A percentile compares a stretch with the other conserved stretches of the same genome.
Conservation (phyloP, 2,888 invertebrate genomes). For the Eupithecia subfuscata region DNA sequence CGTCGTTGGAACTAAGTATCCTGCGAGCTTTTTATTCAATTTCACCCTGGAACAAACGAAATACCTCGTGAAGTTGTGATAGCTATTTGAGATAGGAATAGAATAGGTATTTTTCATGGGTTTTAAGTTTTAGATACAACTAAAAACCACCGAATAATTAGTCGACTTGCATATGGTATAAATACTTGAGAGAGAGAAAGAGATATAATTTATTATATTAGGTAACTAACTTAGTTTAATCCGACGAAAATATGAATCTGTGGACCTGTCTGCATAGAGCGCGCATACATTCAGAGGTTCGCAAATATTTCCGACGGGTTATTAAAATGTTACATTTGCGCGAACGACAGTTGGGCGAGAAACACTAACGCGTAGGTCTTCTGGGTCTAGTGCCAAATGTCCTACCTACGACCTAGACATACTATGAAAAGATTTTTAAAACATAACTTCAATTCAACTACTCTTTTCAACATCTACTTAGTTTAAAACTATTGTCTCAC, state of each 20-base stretch:
- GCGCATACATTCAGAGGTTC: too few relatives aligned
- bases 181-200: too few relatives aligned
- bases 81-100: neutral
- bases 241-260: too few relatives aligned
- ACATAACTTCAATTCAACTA: neutral
- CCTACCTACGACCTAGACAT: neutral
- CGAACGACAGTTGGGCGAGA: neutral
- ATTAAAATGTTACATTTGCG: too few relatives aligned
- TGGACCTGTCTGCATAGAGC: too few relatives aligned
- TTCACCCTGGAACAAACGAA: constrained; percentile 75
- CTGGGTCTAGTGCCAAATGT: neutral
- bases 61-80: neutral
- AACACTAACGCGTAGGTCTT: neutral
- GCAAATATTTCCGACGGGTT: too few relatives aligned
- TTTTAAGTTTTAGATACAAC: neutral
- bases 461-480: neutral
- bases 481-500: neutral
- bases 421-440: neutral
- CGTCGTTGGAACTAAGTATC: constrained; percentile 56
- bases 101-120: neutral
- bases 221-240: too few relatives aligned
- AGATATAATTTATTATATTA: too few relatives aligned
- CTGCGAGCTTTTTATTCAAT: constrained; percentile 61
- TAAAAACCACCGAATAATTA: neutral
- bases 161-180: neutral